Evolutionary conservation across 2,888 invertebrate species (phyloP).

Genomic region (Spodoptera picta): DNA sequence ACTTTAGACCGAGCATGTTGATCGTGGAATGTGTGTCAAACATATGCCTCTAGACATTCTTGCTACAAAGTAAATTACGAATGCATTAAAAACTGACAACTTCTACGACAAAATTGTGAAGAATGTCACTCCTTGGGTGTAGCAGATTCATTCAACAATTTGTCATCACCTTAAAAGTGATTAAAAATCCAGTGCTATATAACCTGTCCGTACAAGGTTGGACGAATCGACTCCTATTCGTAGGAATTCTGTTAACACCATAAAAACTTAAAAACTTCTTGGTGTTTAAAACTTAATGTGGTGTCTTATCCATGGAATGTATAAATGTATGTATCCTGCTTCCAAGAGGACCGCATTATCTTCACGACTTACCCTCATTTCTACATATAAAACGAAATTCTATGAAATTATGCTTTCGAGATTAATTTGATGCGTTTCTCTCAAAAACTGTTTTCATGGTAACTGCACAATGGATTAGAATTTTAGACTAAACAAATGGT

Average conservation of each 20-base stretch:
- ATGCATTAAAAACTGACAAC: not conserved
- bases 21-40: slow-evolving; percentile 50
- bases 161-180: slow-evolving; percentile 37
- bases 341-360: slow-evolving; percentile 66
- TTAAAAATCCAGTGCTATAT: slow-evolving; percentile 33
- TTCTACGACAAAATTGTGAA: slow-evolving; percentile 7
- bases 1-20: slow-evolving; percentile 53
- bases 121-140: slow-evolving; percentile 12
- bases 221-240: slow-evolving; percentile 6
- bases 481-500: slow-evolving; percentile 50
- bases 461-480: slow-evolving; percentile 27
- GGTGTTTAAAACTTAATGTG: slow-evolving; percentile 42
- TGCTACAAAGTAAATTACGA: slow-evolving; percentile 9
- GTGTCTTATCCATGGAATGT: slow-evolving; percentile 73
- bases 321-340: slow-evolving; percentile 72
- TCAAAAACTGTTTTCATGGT: slow-evolving; percentile 12
- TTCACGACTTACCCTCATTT: slow-evolving; percentile 37
- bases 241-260: slow-evolving; percentile 28
- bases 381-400: slow-evolving; percentile 13
- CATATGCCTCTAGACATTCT: slow-evolving; percentile 31
- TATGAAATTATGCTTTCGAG: slow-evolving; percentile 16
- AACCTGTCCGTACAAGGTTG: slow-evolving; percentile 8
- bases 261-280: slow-evolving; percentile 30
- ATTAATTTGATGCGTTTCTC: slow-evolving; percentile 33
- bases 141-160: slow-evolving; percentile 42